Conservation (phyloP, 1,140 invertebrate species). For the Portunus trituberculatus region DNA sequence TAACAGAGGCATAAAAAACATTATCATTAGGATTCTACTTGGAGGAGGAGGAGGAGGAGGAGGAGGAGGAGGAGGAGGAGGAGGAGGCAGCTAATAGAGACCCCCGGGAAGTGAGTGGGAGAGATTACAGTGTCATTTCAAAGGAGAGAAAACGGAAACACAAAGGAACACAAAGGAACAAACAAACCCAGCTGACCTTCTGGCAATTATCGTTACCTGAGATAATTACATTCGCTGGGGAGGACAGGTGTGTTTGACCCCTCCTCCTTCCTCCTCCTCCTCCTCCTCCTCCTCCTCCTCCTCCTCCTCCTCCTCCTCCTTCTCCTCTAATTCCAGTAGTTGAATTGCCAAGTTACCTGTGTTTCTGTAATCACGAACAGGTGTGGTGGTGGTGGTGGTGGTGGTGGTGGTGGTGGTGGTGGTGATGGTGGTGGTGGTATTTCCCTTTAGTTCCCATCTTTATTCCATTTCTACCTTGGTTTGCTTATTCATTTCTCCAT, state of each 20-base stretch:
- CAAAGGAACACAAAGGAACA: too few species aligned
- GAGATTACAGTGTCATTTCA: not conserved
- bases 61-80: constrained; percentile 8
- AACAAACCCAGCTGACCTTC: too few species aligned
- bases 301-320: not conserved
- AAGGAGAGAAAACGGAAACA: too few species aligned
- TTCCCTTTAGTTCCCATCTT: too few species aligned
- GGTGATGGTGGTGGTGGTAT: not conserved
- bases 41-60: constrained; percentile 12
- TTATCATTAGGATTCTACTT: too few species aligned
- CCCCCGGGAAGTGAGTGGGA: not conserved
- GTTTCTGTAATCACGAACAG: not conserved
- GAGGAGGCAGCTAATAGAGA: not conserved
- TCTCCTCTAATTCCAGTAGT: not conserved
- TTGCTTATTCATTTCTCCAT: too few species aligned
- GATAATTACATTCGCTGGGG: not conserved
- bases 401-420: not conserved
- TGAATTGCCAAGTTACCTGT: not conserved
- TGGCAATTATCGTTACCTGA: not conserved
- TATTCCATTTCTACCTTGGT: not conserved
- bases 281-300: too few species aligned
- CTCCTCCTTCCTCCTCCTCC: too few species aligned
- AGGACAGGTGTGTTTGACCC: not conserved
- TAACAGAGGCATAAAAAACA: too few species aligned
- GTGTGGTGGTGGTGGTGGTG: constrained; percentile 17